phyloP scores from a whole-genome alignment of 2,797 vertebrate species.

The Kryptopterus vitreolus region DNA sequence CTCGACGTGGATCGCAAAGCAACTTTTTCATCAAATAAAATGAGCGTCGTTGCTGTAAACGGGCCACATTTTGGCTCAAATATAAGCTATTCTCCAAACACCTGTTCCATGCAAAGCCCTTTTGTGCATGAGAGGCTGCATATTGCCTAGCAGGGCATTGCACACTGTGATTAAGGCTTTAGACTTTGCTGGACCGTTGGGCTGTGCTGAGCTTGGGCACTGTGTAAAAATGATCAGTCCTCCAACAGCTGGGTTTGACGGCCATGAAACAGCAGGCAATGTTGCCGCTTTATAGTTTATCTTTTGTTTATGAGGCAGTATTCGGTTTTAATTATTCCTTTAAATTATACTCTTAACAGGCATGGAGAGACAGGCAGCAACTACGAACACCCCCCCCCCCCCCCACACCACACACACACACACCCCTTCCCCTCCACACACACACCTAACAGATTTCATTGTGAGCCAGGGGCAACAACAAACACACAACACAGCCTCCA shows the following conservation, averaged over 20 bases:
- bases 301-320: constrained; percentile 99
- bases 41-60: neutral
- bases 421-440: constrained; percentile 43
- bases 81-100: constrained; percentile 20
- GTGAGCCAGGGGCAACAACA: constrained; percentile 52
- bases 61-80: neutral
- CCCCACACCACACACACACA: constrained; percentile 28
- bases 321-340: constrained; percentile 99
- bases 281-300: constrained; percentile 97
- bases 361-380: constrained; percentile 84
- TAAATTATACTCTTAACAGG: constrained; percentile 99
- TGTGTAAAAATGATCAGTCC: constrained; percentile 90
- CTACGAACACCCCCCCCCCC: constrained; percentile 20
- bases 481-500: constrained; percentile 65
- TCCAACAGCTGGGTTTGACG: constrained; percentile 95
- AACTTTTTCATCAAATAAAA: neutral
- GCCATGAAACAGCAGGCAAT: constrained; percentile 96
- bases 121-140: constrained; percentile 5
- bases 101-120: constrained; percentile 61
- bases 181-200: constrained; percentile 68
- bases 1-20: neutral
- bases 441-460: constrained; percentile 73
- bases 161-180: neutral
- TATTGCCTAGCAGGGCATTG: constrained; percentile 7
- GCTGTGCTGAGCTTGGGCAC: constrained; percentile 77